Conservation (phyloP, 2,797 vertebrate species). For the Cuniculus paca region DNA sequence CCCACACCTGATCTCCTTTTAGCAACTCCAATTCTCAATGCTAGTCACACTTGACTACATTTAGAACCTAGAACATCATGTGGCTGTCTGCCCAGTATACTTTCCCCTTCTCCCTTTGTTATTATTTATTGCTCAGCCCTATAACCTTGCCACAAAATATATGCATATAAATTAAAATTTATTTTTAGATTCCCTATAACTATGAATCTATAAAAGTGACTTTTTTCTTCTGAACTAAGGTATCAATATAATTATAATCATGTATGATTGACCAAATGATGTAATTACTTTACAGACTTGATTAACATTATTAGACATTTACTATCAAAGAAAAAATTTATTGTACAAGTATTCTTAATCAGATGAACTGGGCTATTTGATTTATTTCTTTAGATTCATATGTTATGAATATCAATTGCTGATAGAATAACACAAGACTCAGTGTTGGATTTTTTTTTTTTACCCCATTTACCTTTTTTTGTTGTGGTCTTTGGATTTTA, state of each 20-base stretch:
- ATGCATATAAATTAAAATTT: background rate
- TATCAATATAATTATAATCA: background rate
- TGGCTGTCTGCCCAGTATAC: background rate
- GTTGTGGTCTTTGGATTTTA: background rate
- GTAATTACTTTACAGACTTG: background rate
- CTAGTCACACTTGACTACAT: background rate
- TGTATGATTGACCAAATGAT: background rate
- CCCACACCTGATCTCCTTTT: background rate
- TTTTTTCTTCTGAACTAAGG: background rate
- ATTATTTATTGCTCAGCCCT: background rate
- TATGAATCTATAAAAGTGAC: background rate
- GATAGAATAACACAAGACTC: background rate
- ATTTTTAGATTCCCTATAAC: background rate
- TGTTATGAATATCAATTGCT: background rate
- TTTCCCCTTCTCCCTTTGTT: background rate
- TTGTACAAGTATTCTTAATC: background rate
- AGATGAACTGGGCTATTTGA: background rate
- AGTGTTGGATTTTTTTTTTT: background rate
- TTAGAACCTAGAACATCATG: background rate
- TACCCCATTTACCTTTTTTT: background rate
- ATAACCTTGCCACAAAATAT: background rate
- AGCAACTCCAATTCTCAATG: background rate
- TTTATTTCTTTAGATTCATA: background rate
- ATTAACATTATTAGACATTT: constrained; percentile 5
- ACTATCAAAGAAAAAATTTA: background rate